phyloP scores from a whole-genome alignment of 35 echinoderm and acorn worm species.

The Patiria miniata region DNA sequence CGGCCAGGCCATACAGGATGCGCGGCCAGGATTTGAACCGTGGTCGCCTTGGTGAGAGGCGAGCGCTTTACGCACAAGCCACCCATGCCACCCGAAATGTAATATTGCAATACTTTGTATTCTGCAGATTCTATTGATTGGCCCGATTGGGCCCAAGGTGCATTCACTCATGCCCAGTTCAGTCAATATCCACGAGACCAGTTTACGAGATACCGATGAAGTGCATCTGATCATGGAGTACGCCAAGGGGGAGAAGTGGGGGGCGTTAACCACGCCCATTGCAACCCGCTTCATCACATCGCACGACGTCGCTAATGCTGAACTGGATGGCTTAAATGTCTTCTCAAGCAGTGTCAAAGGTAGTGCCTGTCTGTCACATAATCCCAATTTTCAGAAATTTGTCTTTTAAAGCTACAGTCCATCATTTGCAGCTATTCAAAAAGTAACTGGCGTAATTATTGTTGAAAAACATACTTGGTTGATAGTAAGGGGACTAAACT shows the following conservation, averaged over 20 bases:
- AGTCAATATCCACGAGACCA: constrained; percentile 52
- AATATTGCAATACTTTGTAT: too few species aligned
- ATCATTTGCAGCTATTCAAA: too few species aligned
- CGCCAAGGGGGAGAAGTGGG: constrained; percentile 83
- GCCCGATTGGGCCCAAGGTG: constrained; percentile 84
- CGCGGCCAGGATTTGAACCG: too few species aligned
- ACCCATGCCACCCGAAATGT: too few species aligned
- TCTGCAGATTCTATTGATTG: constrained; percentile 76
- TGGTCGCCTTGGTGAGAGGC: too few species aligned
- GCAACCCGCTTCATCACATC: constrained; percentile 93
- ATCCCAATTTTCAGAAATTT: too few species aligned
- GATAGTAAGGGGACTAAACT: too few species aligned
- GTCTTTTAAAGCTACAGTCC: too few species aligned
- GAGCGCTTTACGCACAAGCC: too few species aligned
- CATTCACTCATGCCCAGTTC: constrained; percentile 48
- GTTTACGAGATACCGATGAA: constrained; percentile 67
- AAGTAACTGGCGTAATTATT: too few species aligned
- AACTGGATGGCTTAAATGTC: constrained; percentile 56
- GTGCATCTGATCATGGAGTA: constrained; percentile 98
- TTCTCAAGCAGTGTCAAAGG: constrained; percentile 70
- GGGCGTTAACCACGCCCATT: constrained; percentile 48
- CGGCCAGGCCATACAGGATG: too few species aligned
- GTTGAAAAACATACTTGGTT: too few species aligned
- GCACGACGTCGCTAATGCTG: constrained; percentile 77
- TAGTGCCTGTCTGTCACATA: neutral